phyloP scores from a whole-genome alignment of 1,140 invertebrate species.

The Drosophila nikananu region DNA sequence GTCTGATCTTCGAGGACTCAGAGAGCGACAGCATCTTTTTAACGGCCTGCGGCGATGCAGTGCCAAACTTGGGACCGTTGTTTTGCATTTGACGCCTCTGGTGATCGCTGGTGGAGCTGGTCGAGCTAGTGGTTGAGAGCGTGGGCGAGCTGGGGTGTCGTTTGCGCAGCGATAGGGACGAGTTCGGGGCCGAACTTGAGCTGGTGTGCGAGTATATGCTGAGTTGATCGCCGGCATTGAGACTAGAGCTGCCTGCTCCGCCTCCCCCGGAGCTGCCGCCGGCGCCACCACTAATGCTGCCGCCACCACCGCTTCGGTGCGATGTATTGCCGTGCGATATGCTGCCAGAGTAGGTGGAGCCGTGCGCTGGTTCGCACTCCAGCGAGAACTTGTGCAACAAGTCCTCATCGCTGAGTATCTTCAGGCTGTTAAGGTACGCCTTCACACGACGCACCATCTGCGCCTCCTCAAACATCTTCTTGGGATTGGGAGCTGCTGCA shows the following conservation, averaged over 20 bases:
- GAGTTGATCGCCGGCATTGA: constrained; percentile 75
- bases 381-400: constrained; percentile 94
- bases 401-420: constrained; percentile 94
- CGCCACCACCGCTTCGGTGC: constrained; percentile 81
- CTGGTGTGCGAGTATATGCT: constrained; percentile 75
- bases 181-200: constrained; percentile 40
- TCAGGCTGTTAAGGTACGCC: constrained; percentile 96
- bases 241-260: constrained; percentile 57
- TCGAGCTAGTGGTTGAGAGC: constrained; percentile 94
- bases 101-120: constrained; percentile 94
- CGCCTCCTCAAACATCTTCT: constrained; percentile 99
- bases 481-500: constrained; percentile 95
- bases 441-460: constrained; percentile 98
- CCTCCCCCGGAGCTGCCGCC: constrained; percentile 71
- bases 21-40: constrained; percentile 96
- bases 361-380: constrained; percentile 93
- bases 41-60: constrained; percentile 97
- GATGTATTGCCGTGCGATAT: constrained; percentile 76
- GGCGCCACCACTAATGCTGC: constrained; percentile 72
- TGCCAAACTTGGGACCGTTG: constrained; percentile 91
- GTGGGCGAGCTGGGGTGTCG: constrained; percentile 88
- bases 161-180: constrained; percentile 83
- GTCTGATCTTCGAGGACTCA: constrained; percentile 94
- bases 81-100: constrained; percentile 93
- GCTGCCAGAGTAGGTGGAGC: constrained; percentile 86